Evolutionary conservation across 2,888 invertebrate species (phyloP).

Genomic region (Pseudeuparius sepicola): DNA sequence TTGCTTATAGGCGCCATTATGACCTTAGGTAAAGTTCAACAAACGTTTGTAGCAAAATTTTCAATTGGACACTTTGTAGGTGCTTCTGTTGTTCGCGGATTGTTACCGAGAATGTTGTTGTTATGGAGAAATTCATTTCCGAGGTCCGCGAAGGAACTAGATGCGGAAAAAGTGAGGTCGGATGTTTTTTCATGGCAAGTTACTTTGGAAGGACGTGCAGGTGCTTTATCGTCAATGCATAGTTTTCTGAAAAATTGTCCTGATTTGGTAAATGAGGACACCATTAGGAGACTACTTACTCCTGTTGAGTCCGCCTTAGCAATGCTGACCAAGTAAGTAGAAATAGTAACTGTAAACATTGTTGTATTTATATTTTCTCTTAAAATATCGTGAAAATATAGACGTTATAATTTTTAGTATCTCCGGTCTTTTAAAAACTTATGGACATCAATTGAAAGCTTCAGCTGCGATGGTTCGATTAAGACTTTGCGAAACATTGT

Average conservation of each 20-base stretch:
- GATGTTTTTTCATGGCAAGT: slow-evolving; percentile 99
- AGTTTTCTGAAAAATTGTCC: slow-evolving; percentile 87
- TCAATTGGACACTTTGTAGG: slow-evolving; percentile 41
- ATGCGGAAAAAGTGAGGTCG: slow-evolving; percentile 90
- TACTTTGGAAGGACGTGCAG: slow-evolving; percentile 91
- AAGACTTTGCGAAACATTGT: slow-evolving; percentile 81
- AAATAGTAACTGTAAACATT: background rate
- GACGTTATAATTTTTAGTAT: no score
- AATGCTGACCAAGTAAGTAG: slow-evolving; percentile 80
- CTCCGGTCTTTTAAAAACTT: slow-evolving; percentile 72
- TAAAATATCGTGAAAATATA: no score
- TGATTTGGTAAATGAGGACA: slow-evolving; percentile 85
- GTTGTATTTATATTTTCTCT: no score
- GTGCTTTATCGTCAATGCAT: slow-evolving; percentile 91
- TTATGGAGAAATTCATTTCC: slow-evolving; percentile 98
- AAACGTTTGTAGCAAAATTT: slow-evolving; percentile 7
- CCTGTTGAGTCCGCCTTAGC: slow-evolving; percentile 94
- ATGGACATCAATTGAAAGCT: slow-evolving; percentile 88
- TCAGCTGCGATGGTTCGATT: slow-evolving; percentile 89
- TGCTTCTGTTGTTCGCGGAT: slow-evolving; percentile 82
- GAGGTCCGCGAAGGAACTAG: slow-evolving; percentile 89
- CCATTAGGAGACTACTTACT: slow-evolving; percentile 74
- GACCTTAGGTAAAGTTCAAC: slow-evolving; percentile 62
- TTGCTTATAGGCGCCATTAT: slow-evolving; percentile 92
- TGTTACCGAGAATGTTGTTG: slow-evolving; percentile 86